Evolutionary conservation across 2,113 vertebrate species (phyloP), one percentile per base, ranked within the genome.

Genomic region (Calypte anna): DNA sequence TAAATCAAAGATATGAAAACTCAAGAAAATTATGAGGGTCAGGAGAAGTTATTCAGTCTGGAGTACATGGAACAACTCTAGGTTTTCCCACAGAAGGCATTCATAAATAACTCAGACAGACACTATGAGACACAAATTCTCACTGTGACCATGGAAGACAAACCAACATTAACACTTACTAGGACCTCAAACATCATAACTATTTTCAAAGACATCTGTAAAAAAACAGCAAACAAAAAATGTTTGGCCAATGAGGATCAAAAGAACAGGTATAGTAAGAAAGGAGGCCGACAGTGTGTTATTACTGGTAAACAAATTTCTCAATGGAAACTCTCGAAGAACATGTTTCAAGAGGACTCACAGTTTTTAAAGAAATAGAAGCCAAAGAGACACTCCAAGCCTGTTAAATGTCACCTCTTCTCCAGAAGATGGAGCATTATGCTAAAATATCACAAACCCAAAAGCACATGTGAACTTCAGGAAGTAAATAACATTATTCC

Each of bases 351-450:
- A 7, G 2, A 58, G 24, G 17, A 87, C 15, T 87, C 20, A 33
- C 21, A 46, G 38, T 28, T 82, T 78, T 55, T 44, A 76, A 17
- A 31, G 44, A n/a, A 68, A 58, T 9, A 17, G 36, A 68, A 50
- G 24, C 24, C n/a, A 66, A 46, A 9, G 14, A 86, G 73, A 46
- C n/a, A 55, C 38, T 77, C 31, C 59, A 51, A 83, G 46, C 24
- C 64, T 77, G 46, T 23, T 86, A 88, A 83, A 81, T 83, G 43
- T 21, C 68, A 88, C 43, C 31, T 51, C 22, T 74, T 83, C 51
- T 68, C 89, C 89, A 94, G 86, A 89, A 94, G 91, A 78, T 78
- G 77, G 83, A 96, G 86, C 57, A 86, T 93, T 59, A 38, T 55
- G 38, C 68, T 78, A 74, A 83, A 92, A 70, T 25, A 88, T 43